Evolutionary conservation across 2,888 invertebrate genomes (phyloP).

Genomic region (Pachliopta kotzebuea): DNA sequence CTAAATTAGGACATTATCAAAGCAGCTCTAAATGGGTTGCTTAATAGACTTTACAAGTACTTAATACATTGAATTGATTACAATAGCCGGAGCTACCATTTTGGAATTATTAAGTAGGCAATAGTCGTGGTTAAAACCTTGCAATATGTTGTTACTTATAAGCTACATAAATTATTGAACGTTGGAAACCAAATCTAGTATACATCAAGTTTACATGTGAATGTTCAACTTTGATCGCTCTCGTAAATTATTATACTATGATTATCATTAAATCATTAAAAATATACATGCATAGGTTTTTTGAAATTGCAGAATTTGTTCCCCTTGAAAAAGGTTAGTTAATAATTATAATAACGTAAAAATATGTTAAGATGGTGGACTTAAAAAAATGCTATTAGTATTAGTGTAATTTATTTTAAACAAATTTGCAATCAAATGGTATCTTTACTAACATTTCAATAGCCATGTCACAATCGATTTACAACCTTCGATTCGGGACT

Average conservation of each 20-base stretch:
- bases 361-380: not conserved
- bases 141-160: not conserved
- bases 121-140: slow-evolving; percentile 12
- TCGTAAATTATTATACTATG: not conserved
- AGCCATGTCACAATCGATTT: slow-evolving; percentile 1
- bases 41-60: slow-evolving; percentile 26
- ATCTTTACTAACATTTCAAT: slow-evolving; percentile 2
- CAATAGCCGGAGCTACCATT: slow-evolving; percentile 25
- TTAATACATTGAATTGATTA: slow-evolving; percentile 29
- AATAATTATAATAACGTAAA: slow-evolving; percentile 1
- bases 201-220: not conserved
- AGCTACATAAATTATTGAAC: not conserved
- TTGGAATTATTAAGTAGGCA: slow-evolving; percentile 24
- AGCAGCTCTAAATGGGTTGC: slow-evolving; percentile 19
- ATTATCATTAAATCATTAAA: not conserved
- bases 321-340: too few species aligned
- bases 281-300: not conserved
- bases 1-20: slow-evolving; percentile 25
- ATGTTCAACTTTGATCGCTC: not conserved
- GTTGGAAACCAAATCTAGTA: not conserved
- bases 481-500: slow-evolving; percentile 6
- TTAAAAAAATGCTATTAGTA: slow-evolving; percentile 9
- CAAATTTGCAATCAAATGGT: slow-evolving; percentile 15
- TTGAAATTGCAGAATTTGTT: not conserved
- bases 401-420: slow-evolving; percentile 12